Percentiles rank a stretch among this genome's conserved stretches.
Conservation (phyloP, 2,113 vertebrate genomes). For the Lucifuga dentata region DNA sequence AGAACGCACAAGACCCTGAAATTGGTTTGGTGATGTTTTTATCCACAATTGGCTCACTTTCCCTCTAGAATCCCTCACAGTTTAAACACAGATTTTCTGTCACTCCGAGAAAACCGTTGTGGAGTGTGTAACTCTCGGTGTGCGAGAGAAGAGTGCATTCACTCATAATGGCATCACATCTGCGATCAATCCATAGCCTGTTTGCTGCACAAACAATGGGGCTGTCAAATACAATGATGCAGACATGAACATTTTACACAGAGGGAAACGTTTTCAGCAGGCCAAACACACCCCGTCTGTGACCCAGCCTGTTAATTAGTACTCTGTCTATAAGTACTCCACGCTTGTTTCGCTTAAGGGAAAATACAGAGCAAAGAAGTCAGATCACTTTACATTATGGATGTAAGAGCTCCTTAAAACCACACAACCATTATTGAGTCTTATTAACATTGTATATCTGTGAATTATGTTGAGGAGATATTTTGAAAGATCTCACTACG, state of each 20-base stretch:
- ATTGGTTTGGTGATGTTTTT: slow-evolving; percentile 28
- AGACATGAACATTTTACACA: not conserved
- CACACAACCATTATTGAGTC: no score
- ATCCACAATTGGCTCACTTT: not conserved
- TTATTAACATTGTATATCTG: no score
- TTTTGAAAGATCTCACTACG: no score
- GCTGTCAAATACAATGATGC: not conserved
- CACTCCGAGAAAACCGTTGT: not conserved
- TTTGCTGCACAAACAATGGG: no score
- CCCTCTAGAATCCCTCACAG: slow-evolving; percentile 9
- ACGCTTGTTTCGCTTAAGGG: no score
- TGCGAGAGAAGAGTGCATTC: not conserved
- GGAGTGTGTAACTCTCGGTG: not conserved
- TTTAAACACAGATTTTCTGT: slow-evolving; percentile 24
- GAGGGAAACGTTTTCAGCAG: not conserved
- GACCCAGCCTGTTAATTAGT: no score
- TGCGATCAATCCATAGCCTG: no score
- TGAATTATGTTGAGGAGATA: no score
- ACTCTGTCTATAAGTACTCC: no score
- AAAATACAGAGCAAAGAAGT: no score
- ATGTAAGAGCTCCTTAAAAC: no score
- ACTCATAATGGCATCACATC: slow-evolving; percentile 1
- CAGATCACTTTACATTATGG: no score
- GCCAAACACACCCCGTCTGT: not conserved
- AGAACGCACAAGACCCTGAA: slow-evolving; percentile 21